Percentiles rank a stretch among this genome's conserved stretches.
These are phyloP conservation scores for Orthosia gothica DNA, from an alignment of 2,888 invertebrate species.

Conservation along the genomic window DNA sequence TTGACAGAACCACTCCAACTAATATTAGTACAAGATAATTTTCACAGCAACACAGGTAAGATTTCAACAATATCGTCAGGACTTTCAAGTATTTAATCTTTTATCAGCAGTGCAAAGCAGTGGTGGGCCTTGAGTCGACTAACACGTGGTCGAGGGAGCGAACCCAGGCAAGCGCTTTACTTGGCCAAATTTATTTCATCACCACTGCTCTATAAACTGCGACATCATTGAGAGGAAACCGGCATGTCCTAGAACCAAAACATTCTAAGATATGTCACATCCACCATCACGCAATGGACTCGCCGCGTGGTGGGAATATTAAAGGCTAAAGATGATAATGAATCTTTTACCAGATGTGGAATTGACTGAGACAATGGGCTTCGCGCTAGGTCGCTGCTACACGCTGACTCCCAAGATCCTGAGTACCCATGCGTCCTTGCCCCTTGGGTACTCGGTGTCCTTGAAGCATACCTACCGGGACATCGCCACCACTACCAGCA, in stretches of 20 bases:
- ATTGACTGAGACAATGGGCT: conserved; percentile 87
- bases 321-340: too few species aligned
- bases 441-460: conserved; percentile 92
- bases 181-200: too few species aligned
- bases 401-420: conserved; percentile 89
- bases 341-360: conserved; percentile 84
- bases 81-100: neutral
- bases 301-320: too few species aligned
- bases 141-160: too few species aligned
- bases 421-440: conserved; percentile 83
- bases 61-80: neutral
- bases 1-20: neutral
- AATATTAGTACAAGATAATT: neutral
- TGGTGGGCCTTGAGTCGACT: too few species aligned
- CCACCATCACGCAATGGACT: too few species aligned
- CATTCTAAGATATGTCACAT: too few species aligned
- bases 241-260: too few species aligned
- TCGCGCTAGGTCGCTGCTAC: conserved; percentile 92
- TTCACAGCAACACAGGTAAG: neutral
- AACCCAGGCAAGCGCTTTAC: too few species aligned
- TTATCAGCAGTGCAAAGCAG: conserved; percentile 74
- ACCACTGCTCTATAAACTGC: too few species aligned
- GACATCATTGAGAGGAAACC: too few species aligned
- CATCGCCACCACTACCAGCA: conserved; percentile 75
- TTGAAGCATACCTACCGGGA: conserved; percentile 88